Evolutionary conservation across 1,140 invertebrate species (phyloP).

Genomic region (Drosophila repletoides): DNA sequence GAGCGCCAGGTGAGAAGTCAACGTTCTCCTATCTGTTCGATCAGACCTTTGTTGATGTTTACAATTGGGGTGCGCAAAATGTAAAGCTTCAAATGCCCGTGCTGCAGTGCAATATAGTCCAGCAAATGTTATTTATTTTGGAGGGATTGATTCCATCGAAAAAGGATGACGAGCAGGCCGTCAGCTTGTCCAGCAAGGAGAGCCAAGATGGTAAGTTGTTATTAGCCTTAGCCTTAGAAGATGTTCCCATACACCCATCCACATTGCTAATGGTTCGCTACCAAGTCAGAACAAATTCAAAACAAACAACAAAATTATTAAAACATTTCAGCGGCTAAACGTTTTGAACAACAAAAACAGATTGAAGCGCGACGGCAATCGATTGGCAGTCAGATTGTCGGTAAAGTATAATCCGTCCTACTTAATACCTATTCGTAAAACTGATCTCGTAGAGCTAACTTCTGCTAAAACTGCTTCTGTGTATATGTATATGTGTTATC

Average conservation of each 20-base stretch:
- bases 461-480: slow-evolving; percentile 53
- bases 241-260: not conserved
- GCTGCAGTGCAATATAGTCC: slow-evolving; percentile 94
- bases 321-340: slow-evolving; percentile 68
- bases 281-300: slow-evolving; percentile 84
- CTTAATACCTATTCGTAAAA: slow-evolving; percentile 16
- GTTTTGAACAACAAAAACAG: slow-evolving; percentile 68
- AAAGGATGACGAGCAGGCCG: slow-evolving; percentile 84
- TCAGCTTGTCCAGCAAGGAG: slow-evolving; percentile 80
- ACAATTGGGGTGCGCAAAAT: slow-evolving; percentile 93
- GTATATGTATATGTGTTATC: slow-evolving; percentile 31
- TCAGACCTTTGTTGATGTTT: slow-evolving; percentile 89
- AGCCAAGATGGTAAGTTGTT: slow-evolving; percentile 73
- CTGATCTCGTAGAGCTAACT: slow-evolving; percentile 51
- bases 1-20: slow-evolving; percentile 88
- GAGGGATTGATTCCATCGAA: slow-evolving; percentile 92
- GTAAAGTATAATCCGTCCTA: slow-evolving; percentile 64
- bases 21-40: slow-evolving; percentile 91
- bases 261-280: slow-evolving; percentile 36
- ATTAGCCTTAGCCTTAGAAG: not conserved
- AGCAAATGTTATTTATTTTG: slow-evolving; percentile 91
- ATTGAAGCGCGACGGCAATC: slow-evolving; percentile 72
- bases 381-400: slow-evolving; percentile 75
- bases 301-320: slow-evolving; percentile 78
- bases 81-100: slow-evolving; percentile 92